phyloP scores from a whole-genome alignment of 2,888 invertebrate genomes.

The Mechanitis mazaeus region DNA sequence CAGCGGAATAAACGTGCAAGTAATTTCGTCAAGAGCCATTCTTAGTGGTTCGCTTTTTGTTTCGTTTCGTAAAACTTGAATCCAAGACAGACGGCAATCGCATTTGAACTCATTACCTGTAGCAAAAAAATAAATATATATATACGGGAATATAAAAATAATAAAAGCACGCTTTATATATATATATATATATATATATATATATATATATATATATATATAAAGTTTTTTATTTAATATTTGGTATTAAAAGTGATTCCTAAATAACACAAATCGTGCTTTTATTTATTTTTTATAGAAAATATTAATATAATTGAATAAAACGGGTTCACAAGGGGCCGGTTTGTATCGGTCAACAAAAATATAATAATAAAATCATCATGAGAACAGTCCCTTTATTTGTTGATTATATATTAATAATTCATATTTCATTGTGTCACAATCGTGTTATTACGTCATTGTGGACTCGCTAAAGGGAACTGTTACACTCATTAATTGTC shows the following conservation, averaged over 20 bases:
- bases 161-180: too few relatives aligned
- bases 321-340: slow-evolving; percentile 20
- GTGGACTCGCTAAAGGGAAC: slow-evolving; percentile 64
- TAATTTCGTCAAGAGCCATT: slow-evolving; percentile 81
- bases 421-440: slow-evolving; percentile 53
- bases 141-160: too few relatives aligned
- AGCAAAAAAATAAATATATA: slow-evolving; percentile 22
- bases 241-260: too few relatives aligned
- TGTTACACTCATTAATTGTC: slow-evolving; percentile 70
- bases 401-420: slow-evolving; percentile 53
- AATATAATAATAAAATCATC: slow-evolving; percentile 33
- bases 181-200: too few relatives aligned
- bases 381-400: slow-evolving; percentile 37
- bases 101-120: slow-evolving; percentile 88
- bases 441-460: slow-evolving; percentile 65
- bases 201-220: too few relatives aligned
- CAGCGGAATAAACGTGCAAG: slow-evolving; percentile 64
- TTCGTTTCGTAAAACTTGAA: slow-evolving; percentile 83
- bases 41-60: slow-evolving; percentile 83
- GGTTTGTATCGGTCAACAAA: slow-evolving; percentile 23
- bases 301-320: slow-evolving; percentile 21
- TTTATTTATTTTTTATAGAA: not conserved
- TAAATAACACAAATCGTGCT: not conserved
- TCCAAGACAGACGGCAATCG: slow-evolving; percentile 88
- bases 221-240: too few relatives aligned